These are phyloP conservation scores for Fissipunctia ypsillon DNA, from an alignment of 2,888 invertebrate species.

Conservation along the genomic window DNA sequence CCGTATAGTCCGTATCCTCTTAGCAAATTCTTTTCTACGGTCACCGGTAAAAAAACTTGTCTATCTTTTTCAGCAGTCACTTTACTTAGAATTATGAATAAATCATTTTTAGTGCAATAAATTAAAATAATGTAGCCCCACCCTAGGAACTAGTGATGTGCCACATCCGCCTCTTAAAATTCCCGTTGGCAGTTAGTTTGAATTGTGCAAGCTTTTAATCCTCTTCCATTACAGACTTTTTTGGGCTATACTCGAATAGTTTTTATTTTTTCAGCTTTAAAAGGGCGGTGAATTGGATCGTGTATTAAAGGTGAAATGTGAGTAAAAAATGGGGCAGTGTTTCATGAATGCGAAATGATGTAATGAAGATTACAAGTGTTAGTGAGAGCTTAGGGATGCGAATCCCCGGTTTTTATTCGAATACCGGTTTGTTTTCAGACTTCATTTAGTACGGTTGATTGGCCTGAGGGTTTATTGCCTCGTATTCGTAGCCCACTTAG, in stretches of 20 bases:
- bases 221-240: slow-evolving; percentile 62
- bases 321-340: slow-evolving; percentile 34
- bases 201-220: slow-evolving; percentile 77
- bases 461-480: slow-evolving; percentile 23
- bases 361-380: slow-evolving; percentile 53
- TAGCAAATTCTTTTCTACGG: not conserved
- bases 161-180: slow-evolving; percentile 67
- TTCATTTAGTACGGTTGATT: slow-evolving; percentile 38
- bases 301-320: slow-evolving; percentile 44
- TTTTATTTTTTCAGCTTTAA: slow-evolving; percentile 40
- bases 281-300: slow-evolving; percentile 41
- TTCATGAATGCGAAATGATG: slow-evolving; percentile 51
- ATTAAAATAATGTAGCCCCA: slow-evolving; percentile 22
- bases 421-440: slow-evolving; percentile 29
- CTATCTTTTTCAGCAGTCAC: not conserved
- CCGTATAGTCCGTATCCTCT: not conserved
- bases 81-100: slow-evolving; percentile 24
- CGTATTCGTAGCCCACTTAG: slow-evolving; percentile 13
- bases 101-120: slow-evolving; percentile 13
- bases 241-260: slow-evolving; percentile 43
- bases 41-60: not conserved
- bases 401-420: slow-evolving; percentile 28
- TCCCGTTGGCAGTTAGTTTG: slow-evolving; percentile 71
- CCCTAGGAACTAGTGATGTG: slow-evolving; percentile 49
- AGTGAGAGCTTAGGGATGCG: slow-evolving; percentile 32